These are phyloP conservation scores for Tenthredo livida DNA, from an alignment of 2,888 invertebrate species.

Conservation along the genomic window DNA sequence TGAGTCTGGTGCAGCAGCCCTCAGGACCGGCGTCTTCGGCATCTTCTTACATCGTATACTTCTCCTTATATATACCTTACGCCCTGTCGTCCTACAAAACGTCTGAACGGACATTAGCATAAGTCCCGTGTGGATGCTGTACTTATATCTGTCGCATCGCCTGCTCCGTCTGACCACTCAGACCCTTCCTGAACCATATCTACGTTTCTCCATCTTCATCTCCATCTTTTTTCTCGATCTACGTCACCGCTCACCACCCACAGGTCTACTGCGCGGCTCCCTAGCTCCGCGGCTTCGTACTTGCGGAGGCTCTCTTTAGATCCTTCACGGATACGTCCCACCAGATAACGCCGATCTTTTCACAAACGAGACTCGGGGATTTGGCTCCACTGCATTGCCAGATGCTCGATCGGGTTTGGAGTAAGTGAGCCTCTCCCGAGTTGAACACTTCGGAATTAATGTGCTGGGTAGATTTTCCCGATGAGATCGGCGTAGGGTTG, in stretches of 20 bases:
- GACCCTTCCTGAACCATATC: conserved; percentile 49
- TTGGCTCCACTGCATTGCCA: background rate
- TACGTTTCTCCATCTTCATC: conserved; percentile 42
- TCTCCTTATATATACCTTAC: conserved; percentile 17
- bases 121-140: conserved; percentile 43
- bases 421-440: conserved; percentile 11
- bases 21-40: conserved; percentile 41
- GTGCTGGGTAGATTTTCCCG: background rate
- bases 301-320: background rate
- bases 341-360: conserved; percentile 32
- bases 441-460: conserved; percentile 13
- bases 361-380: conserved; percentile 19
- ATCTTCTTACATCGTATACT: conserved; percentile 35
- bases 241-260: conserved; percentile 51
- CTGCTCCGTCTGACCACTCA: conserved; percentile 36
- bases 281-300: background rate
- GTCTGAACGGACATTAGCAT: conserved; percentile 45
- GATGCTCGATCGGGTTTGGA: conserved; percentile 34
- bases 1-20: conserved; percentile 24
- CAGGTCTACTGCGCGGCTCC: conserved; percentile 4
- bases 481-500: background rate
- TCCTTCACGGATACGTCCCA: conserved; percentile 38
- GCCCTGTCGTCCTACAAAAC: conserved; percentile 48
- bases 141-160: conserved; percentile 51
- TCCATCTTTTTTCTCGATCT: conserved; percentile 40